These are phyloP conservation scores for Hestina assimilis DNA, from an alignment of 1,140 invertebrate species.

Conservation along the genomic window DNA sequence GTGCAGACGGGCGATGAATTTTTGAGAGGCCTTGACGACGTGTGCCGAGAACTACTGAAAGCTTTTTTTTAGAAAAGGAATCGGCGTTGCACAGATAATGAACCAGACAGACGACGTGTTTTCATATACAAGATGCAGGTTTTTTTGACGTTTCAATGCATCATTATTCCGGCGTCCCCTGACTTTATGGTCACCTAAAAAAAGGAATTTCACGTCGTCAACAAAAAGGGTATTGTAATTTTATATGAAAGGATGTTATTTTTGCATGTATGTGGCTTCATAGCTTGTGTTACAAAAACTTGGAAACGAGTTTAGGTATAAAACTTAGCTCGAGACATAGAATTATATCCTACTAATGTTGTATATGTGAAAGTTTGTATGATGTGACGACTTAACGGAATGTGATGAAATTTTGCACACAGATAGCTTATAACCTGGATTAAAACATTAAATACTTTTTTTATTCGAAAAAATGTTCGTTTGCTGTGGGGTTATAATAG, in stretches of 20 bases:
- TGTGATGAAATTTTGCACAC: too few relatives aligned
- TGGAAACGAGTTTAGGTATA: too few relatives aligned
- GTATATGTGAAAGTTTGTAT: too few relatives aligned
- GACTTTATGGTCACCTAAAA: conserved; percentile 5
- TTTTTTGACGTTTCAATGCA: conserved; percentile 29
- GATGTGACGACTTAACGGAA: too few relatives aligned
- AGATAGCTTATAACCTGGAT: too few relatives aligned
- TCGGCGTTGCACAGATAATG: conserved; percentile 60
- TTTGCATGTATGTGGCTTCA: background rate
- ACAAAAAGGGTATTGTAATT: background rate
- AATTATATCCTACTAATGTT: too few relatives aligned
- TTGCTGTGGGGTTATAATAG: too few relatives aligned
- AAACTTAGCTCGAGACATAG: too few relatives aligned
- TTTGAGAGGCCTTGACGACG: conserved; percentile 68
- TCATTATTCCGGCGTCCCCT: conserved; percentile 6
- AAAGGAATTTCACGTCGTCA: background rate
- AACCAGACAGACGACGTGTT: conserved; percentile 47
- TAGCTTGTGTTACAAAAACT: background rate
- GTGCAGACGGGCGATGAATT: conserved; percentile 72
- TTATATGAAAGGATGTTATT: background rate
- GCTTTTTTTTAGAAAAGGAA: conserved; percentile 62
- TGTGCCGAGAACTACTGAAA: conserved; percentile 60
- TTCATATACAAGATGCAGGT: conserved; percentile 31
- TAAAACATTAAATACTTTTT: too few relatives aligned
- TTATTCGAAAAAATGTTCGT: too few relatives aligned